A percentile compares a stretch with the other conserved stretches of the same genome.
phyloP scores from a whole-genome alignment of 2,797 vertebrate species.

The Lophotriccus pileatus region DNA sequence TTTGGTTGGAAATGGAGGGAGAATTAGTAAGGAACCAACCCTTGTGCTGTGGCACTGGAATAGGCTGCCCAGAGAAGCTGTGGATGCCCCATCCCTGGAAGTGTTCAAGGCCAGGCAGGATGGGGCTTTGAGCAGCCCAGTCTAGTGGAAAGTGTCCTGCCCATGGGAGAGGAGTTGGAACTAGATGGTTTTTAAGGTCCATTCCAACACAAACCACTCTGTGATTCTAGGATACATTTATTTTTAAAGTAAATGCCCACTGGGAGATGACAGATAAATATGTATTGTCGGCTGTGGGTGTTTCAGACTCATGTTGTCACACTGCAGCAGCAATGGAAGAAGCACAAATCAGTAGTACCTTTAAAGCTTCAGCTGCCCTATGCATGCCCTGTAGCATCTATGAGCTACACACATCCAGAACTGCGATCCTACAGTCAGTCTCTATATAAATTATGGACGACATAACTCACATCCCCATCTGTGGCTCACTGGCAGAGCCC shows the following conservation, averaged over 20 bases:
- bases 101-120: not conserved
- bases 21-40: not conserved
- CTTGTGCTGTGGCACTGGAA: not conserved
- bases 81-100: not conserved
- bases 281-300: not conserved
- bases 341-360: not conserved
- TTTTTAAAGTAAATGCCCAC: not conserved
- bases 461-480: not conserved
- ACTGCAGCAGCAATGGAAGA: not conserved
- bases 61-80: not conserved
- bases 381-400: not conserved
- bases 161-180: not conserved
- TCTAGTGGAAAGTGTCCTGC: not conserved
- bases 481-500: not conserved
- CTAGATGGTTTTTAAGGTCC: not conserved
- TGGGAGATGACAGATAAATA: not conserved
- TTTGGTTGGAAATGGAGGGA: not conserved
- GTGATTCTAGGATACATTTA: not conserved
- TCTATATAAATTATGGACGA: not conserved
- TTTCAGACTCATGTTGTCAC: not conserved
- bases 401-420: not conserved
- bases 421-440: not conserved
- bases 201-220: not conserved
- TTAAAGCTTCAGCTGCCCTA: not conserved
- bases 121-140: not conserved